Conservation (phyloP, 2,888 invertebrate species). For the Chymomyza procnemis region DNA sequence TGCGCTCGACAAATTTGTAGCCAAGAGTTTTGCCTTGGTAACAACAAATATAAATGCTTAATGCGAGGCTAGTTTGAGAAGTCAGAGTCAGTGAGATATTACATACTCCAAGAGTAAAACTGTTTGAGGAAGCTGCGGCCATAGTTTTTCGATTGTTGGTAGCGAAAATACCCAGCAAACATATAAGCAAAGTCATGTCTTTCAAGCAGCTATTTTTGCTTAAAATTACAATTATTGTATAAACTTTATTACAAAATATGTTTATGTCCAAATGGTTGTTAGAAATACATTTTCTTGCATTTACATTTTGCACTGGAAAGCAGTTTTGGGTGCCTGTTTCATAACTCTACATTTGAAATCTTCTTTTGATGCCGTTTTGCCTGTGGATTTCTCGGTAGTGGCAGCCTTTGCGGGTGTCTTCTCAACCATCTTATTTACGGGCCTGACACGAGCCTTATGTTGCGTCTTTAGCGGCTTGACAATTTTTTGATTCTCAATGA, state of each 20-base stretch:
- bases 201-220: too few relatives aligned
- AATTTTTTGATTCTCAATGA: constrained; percentile 99
- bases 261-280: constrained; percentile 45
- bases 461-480: constrained; percentile 97
- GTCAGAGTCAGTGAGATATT: too few relatives aligned
- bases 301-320: constrained; percentile 76
- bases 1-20: constrained; percentile 68
- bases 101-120: too few relatives aligned
- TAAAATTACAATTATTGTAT: constrained; percentile 35
- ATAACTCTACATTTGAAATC: constrained; percentile 62
- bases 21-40: constrained; percentile 51
- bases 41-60: constrained; percentile 37
- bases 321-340: constrained; percentile 71
- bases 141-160: too few relatives aligned
- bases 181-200: too few relatives aligned
- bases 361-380: constrained; percentile 54
- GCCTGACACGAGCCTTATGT: constrained; percentile 79
- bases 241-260: constrained; percentile 55
- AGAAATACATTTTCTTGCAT: constrained; percentile 33
- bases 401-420: constrained; percentile 67
- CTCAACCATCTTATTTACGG: constrained; percentile 67
- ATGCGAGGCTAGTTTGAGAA: not conserved
- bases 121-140: not conserved
- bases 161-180: too few relatives aligned
- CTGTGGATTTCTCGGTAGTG: constrained; percentile 53